Conservation (phyloP, 2,797 vertebrate species). For the Poeciliopsis gracilis region DNA sequence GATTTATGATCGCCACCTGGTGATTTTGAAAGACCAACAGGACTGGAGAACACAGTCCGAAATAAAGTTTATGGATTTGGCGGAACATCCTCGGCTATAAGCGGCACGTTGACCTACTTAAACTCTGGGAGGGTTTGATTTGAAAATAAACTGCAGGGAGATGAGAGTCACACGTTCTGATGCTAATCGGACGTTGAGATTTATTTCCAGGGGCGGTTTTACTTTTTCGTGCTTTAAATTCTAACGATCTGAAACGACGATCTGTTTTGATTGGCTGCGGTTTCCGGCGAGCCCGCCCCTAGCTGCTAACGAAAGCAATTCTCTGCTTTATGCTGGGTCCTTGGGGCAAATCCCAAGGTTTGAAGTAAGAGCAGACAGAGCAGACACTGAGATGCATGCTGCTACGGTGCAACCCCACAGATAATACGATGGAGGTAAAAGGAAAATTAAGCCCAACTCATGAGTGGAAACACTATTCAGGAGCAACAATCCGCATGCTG, state of each 20-base stretch:
- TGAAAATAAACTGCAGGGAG: background rate
- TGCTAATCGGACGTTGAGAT: background rate
- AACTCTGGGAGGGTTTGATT: background rate
- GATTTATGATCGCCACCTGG: slow-evolving; percentile 1
- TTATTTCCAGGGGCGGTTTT: background rate
- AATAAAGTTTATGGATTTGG: background rate
- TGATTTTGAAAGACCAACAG: background rate
- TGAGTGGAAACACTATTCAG: slow-evolving; percentile 11
- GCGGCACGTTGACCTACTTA: background rate
- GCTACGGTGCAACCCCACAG: background rate
- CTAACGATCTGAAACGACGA: background rate
- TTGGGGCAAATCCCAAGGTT: background rate
- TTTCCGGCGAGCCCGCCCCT: background rate
- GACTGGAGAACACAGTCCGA: background rate
- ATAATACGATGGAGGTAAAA: background rate
- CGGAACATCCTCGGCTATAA: background rate
- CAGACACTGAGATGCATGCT: background rate
- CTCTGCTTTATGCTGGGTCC: background rate
- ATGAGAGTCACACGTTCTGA: background rate
- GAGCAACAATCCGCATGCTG: slow-evolving; percentile 45
- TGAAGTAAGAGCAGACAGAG: background rate
- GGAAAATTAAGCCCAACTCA: background rate
- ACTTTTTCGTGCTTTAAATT: background rate
- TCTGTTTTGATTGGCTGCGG: background rate
- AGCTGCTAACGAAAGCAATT: background rate